Evolutionary conservation across 2,888 invertebrate genomes (phyloP), one percentile per base, ranked within the genome.

Genomic region (Ecliptopera silaceata): DNA sequence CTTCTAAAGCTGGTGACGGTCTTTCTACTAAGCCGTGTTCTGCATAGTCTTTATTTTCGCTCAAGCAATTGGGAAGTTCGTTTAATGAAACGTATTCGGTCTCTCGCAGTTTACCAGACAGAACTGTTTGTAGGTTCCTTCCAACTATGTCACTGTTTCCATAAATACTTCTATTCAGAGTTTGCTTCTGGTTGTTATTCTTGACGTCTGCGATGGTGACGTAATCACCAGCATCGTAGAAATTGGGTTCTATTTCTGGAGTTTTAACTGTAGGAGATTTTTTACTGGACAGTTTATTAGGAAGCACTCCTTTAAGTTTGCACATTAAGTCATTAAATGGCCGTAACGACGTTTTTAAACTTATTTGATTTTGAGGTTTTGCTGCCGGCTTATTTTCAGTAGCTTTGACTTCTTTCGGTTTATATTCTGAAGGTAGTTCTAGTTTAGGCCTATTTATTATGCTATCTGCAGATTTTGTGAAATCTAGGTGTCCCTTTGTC

Each of bases 181-280:
- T 84, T 26, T 81, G 69, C 75, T 94, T 94, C 75, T 95, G 93
- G 75, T 96, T 96, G 74, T 96, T 96, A 79, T 96, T 96, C 78
- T 94, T 93, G 53, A 96, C 94, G 83, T 97, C 96, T 38, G 96
- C 95, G 74, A 97, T 96, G 46, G 96, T 96, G 8, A 97, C 97
- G 83, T 97, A 97, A 88, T 97, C 97, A 66, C 96, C 97, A 57
- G 93, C 90, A 82, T 95, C 95, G 61, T 88, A 88, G 61, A 92
- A 77, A 56, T 92, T 88, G 63, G 93, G 92, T 15, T 87, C 78
- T 58, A 78, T 49, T 57, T 85, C 84, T 11, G 80, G 75, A 67
- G 90, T 91, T 82, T 93, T 93, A 15, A 78, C 56, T 61, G 80
- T 78, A 43, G 84, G 91, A 5, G 92, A 91, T 71, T 92, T 93